Percentiles rank a stretch among this genome's conserved stretches.
Evolutionary conservation across 2,888 invertebrate genomes (phyloP).

Genomic region (Endomychus coccineus): DNA sequence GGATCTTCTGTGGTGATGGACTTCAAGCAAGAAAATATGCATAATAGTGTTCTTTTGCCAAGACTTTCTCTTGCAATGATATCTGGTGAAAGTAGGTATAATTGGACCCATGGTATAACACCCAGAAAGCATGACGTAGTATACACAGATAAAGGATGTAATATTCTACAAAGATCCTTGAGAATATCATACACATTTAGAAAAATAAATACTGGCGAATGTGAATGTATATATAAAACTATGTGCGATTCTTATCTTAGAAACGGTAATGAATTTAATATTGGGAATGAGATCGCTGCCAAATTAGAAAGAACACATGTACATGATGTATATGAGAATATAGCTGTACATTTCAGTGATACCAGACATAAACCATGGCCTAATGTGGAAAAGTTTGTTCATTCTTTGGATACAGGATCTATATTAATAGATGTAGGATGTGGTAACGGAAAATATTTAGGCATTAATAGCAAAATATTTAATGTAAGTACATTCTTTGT

Average conservation of each 20-base stretch:
- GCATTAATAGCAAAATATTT: conserved; percentile 50
- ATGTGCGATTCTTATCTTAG: conserved; percentile 57
- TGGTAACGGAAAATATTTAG: conserved; percentile 96
- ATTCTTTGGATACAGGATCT: conserved; percentile 57
- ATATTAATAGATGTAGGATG: conserved; percentile 89
- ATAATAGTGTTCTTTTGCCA: conserved; percentile 59
- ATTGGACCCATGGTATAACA: conserved; percentile 84
- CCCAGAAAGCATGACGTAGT: conserved; percentile 74
- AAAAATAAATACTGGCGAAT: conserved; percentile 48
- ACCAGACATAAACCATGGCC: conserved; percentile 96
- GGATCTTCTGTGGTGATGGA: conserved; percentile 83
- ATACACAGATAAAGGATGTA: conserved; percentile 48
- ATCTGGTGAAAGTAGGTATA: conserved; percentile 63
- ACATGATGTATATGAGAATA: conserved; percentile 85
- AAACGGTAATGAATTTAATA: conserved; percentile 23
- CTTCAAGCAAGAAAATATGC: conserved; percentile 61
- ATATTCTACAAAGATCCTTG: conserved; percentile 47
- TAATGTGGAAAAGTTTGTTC: conserved; percentile 72
- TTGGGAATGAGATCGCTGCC: conserved; percentile 48
- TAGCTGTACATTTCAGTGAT: conserved; percentile 89
- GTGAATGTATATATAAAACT: conserved; percentile 55
- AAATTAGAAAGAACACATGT: conserved; percentile 69
- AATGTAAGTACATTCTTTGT: conserved; percentile 46
- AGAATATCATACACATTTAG: conserved; percentile 82
- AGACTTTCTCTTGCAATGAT: conserved; percentile 70